phyloP scores from a whole-genome alignment of 2,113 vertebrate species.

The Actinemys pallida region DNA sequence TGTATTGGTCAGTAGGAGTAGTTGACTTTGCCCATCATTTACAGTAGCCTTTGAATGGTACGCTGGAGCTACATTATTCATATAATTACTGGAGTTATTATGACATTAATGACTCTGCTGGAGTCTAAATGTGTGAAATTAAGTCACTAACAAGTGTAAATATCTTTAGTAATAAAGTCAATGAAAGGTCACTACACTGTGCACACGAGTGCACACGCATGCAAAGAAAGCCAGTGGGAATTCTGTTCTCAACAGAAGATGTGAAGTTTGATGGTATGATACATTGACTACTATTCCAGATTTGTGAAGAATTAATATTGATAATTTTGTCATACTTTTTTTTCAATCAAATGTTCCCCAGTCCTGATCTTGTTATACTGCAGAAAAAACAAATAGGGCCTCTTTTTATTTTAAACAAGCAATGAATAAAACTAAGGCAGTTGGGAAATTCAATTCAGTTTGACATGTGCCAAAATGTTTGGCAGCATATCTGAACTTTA shows the following conservation, averaged over 20 bases:
- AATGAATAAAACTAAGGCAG: not conserved
- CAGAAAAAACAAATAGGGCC: not conserved
- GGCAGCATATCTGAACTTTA: not conserved
- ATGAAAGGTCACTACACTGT: slow-evolving; percentile 33
- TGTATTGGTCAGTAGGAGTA: slow-evolving; percentile 19
- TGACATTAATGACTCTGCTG: slow-evolving; percentile 69
- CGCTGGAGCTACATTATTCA: slow-evolving; percentile 62
- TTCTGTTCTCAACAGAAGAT: not conserved
- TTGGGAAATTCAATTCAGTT: not conserved
- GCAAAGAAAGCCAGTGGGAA: not conserved
- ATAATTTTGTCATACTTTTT: not conserved
- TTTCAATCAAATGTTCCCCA: not conserved
- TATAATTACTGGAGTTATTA: slow-evolving; percentile 70
- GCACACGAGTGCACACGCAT: not conserved
- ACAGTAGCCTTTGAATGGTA: slow-evolving; percentile 27
- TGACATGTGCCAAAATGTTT: not conserved
- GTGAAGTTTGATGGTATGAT: not conserved
- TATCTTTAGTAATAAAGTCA: slow-evolving; percentile 55
- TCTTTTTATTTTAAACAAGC: not conserved
- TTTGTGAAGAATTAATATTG: not conserved
- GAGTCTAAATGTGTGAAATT: slow-evolving; percentile 78
- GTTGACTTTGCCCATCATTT: slow-evolving; percentile 52
- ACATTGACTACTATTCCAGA: not conserved
- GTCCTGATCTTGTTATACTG: not conserved
- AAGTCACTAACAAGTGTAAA: slow-evolving; percentile 71